These are phyloP conservation scores for Cremastinae sp. DNA, from an alignment of 2,888 invertebrate genomes.

Conservation along the genomic window DNA sequence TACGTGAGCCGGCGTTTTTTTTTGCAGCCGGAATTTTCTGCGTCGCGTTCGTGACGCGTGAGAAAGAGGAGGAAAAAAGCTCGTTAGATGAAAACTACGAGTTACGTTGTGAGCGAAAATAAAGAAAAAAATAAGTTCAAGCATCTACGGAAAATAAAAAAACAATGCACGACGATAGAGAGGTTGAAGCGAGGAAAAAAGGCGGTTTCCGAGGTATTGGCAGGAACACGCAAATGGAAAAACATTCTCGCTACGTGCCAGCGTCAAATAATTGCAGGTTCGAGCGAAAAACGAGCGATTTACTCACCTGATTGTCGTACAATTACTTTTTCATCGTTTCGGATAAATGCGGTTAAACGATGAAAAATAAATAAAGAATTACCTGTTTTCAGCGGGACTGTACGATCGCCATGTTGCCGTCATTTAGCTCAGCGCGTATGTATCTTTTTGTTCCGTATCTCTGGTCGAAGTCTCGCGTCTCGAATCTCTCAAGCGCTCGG, in stretches of 20 bases:
- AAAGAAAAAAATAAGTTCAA: constrained; percentile 13
- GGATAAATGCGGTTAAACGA: background rate
- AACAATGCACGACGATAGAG: constrained; percentile 40
- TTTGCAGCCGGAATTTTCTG: background rate
- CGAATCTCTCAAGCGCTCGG: constrained; percentile 29
- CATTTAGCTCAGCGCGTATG: constrained; percentile 48
- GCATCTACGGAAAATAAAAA: constrained; percentile 15
- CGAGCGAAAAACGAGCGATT: constrained; percentile 9
- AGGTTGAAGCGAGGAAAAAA: constrained; percentile 23
- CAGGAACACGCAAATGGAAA: constrained; percentile 9
- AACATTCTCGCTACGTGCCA: background rate
- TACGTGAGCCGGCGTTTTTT: constrained; percentile 31
- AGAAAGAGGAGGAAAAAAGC: constrained; percentile 1
- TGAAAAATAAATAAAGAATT: constrained; percentile 35
- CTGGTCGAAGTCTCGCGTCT: constrained; percentile 14
- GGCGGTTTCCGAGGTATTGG: constrained; percentile 23
- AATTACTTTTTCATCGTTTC: too few species aligned
- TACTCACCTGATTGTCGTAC: constrained; percentile 38
- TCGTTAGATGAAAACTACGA: background rate
- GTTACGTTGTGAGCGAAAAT: constrained; percentile 6
- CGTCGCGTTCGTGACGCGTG: background rate
- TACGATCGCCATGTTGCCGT: constrained; percentile 61
- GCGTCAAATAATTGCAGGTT: background rate
- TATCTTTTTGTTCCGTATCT: constrained; percentile 21
- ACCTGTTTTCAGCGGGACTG: constrained; percentile 58